Base-by-base conservation (phyloP, 2,797 vertebrate genomes). In the Euthynnus affinis region DNA sequence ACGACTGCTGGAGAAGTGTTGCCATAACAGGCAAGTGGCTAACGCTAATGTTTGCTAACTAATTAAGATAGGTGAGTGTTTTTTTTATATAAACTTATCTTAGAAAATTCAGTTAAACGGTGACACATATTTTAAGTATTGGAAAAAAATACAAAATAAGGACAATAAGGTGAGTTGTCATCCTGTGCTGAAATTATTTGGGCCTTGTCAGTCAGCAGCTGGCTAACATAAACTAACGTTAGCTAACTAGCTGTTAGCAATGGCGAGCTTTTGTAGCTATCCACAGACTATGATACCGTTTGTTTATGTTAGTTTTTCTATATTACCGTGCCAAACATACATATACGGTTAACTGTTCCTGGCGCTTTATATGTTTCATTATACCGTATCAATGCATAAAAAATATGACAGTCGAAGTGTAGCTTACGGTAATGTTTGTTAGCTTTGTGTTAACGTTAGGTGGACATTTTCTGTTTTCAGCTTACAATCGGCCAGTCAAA, bases 11-110 rank as follows among this genome's bases (percentile, higher is more conserved):
- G 85, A 73, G 63, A 89, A 93, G 82, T 86, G 90, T 87, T 93
- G 90, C 90, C 86, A 94, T 91, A 93, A 93, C 94, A 95, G 94
- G 93, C 92, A 90, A 94, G 92, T 81, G 87, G 91, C 93, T 93
- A 94, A 92, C 88, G 93, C 93, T 94, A 94, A 94, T 93, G 93
- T 91, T 87, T 88, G 83, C 89, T 94, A 92, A 87, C 86, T 90
- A 83, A 86, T 90, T 91, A 89, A 64, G 37, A 72, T 48, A 88
- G 89, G 92, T 92, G 57, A 87, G 89, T 90, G 59, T 6, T 37
- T n/a, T 83, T 29, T 83, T 69, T 49, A 13, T 83, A 63, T 58
- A 51, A 80, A 78, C 60, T 42, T 58, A 44, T 65, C 4, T 12
- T 56, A 2, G 27, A 15, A 49, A 44, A 32, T 71, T 72, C 9